Evolutionary conservation across 2,113 vertebrate species (phyloP).

Genomic region (Boulengeromyrus knoepffleri): DNA sequence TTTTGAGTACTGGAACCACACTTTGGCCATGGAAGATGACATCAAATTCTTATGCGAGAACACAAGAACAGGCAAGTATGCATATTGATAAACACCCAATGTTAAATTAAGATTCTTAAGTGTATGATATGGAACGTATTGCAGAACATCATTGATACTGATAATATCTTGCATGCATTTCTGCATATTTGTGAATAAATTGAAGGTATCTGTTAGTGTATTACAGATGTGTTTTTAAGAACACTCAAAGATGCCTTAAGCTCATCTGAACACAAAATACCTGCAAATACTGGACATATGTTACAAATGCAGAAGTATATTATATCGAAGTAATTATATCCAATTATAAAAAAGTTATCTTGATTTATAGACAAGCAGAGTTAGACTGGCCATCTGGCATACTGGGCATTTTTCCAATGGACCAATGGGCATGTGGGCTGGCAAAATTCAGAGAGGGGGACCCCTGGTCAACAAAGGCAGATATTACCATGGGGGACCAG

Average conservation of each 20-base stretch:
- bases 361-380: neutral
- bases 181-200: neutral
- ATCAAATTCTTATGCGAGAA: neutral
- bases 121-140: neutral
- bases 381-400: neutral
- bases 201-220: neutral
- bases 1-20: neutral
- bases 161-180: neutral
- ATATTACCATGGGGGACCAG: neutral
- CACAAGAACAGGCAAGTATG: neutral
- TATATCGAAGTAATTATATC: neutral
- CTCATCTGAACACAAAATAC: neutral
- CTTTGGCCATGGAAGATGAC: neutral
- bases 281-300: neutral
- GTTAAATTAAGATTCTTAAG: neutral
- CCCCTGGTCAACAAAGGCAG: neutral
- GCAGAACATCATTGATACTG: neutral
- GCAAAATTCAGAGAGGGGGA: neutral
- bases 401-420: neutral
- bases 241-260: too few relatives aligned
- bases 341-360: neutral
- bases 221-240: too few relatives aligned
- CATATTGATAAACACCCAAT: neutral
- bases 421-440: neutral
- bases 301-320: neutral